phyloP scores from a whole-genome alignment of 2,888 invertebrate genomes.

The Drosophila emarginata region DNA sequence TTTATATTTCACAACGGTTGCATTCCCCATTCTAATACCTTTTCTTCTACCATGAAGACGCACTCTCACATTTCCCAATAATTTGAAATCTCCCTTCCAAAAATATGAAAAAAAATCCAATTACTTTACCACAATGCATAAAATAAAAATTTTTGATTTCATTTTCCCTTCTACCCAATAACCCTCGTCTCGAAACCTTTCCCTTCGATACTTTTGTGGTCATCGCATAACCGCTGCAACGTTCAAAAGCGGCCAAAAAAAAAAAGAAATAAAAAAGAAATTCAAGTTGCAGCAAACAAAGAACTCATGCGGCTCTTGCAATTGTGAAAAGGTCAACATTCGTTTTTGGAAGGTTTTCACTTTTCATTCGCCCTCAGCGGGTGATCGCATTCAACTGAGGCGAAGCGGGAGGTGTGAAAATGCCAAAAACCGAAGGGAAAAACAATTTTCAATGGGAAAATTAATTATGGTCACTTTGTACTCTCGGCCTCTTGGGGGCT shows the following conservation, averaged over 20 bases:
- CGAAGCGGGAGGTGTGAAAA: slow-evolving; percentile 63
- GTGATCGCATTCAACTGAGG: slow-evolving; percentile 19
- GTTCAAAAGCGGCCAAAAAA: slow-evolving; percentile 42
- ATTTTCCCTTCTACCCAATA: slow-evolving; percentile 17
- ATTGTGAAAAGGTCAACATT: slow-evolving; percentile 64
- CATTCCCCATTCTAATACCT: not conserved
- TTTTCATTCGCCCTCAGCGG: slow-evolving; percentile 58
- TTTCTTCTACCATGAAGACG: not conserved
- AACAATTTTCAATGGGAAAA: slow-evolving; percentile 45
- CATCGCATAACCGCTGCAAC: slow-evolving; percentile 53
- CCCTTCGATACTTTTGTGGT: slow-evolving; percentile 55
- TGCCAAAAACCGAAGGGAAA: slow-evolving; percentile 10
- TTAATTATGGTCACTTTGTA: slow-evolving; percentile 47
- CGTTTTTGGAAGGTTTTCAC: slow-evolving; percentile 62
- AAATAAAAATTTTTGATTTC: slow-evolving; percentile 71
- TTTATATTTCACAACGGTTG: not conserved
- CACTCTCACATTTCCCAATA: slow-evolving; percentile 26
- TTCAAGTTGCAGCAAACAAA: slow-evolving; percentile 48
- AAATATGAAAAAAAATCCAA: slow-evolving; percentile 52
- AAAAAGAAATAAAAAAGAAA: slow-evolving; percentile 2
- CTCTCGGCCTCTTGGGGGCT: not conserved
- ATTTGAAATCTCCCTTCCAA: slow-evolving; percentile 59
- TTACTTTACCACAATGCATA: slow-evolving; percentile 69
- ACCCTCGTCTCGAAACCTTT: not conserved
- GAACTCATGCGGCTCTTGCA: slow-evolving; percentile 58